These are phyloP conservation scores for Falco novaeseelandiae DNA, from an alignment of 2,797 vertebrate species.

Conservation along the genomic window DNA sequence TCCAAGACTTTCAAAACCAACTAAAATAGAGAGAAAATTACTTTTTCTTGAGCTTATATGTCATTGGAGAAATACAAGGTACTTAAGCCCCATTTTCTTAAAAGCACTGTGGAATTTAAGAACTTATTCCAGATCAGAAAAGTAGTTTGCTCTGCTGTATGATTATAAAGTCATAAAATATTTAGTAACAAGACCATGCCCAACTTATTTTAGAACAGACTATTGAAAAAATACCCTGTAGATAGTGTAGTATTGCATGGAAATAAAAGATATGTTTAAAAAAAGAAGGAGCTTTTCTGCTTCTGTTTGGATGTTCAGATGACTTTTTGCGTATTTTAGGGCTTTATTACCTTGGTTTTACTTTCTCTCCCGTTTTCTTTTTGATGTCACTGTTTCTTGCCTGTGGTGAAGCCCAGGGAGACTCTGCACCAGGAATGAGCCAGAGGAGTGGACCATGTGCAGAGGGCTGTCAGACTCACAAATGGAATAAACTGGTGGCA, in stretches of 20 bases:
- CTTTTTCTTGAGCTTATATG: background rate
- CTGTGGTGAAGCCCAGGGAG: background rate
- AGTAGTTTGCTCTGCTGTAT: background rate
- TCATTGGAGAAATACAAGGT: background rate
- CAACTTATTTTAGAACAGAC: background rate
- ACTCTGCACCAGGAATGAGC: background rate
- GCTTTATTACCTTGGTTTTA: background rate
- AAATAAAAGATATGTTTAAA: background rate
- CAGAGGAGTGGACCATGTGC: background rate
- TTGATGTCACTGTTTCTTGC: background rate
- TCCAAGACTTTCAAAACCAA: background rate
- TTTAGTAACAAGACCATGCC: background rate
- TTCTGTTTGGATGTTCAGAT: background rate
- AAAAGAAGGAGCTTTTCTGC: background rate
- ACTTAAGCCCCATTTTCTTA: background rate
- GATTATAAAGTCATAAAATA: background rate
- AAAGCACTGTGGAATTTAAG: background rate
- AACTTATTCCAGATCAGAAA: background rate
- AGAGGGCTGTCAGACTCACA: background rate
- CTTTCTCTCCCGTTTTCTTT: background rate
- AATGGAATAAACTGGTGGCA: background rate
- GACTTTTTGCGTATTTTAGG: background rate
- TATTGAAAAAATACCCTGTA: background rate
- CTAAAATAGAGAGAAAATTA: background rate
- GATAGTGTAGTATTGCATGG: background rate